Conservation (phyloP, 92 coral and sea anemone genomes). For the Palythoa caribaeorum region DNA sequence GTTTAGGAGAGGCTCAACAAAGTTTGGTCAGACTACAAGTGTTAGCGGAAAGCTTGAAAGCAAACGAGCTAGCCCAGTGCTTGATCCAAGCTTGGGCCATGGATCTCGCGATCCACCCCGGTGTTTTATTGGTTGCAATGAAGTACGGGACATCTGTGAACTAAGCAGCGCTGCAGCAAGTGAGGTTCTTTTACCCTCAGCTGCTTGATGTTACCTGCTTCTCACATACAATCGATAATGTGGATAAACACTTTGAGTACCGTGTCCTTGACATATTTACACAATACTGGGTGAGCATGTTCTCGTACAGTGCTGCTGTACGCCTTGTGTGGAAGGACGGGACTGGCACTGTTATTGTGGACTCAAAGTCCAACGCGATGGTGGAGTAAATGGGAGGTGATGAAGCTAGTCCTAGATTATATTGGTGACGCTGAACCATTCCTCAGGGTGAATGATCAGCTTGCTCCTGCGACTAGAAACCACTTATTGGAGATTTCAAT, state of each 20-base stretch:
- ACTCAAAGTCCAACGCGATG: background rate
- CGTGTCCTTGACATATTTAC: background rate
- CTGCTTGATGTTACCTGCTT: background rate
- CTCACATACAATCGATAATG: background rate
- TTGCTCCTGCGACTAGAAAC: background rate
- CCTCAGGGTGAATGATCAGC: background rate
- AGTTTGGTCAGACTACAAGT: background rate
- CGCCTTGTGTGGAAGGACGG: background rate
- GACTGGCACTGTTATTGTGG: background rate
- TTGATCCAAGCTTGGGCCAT: slow-evolving; percentile 59
- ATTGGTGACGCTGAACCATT: background rate
- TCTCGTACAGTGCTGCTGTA: background rate
- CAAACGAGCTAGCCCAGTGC: slow-evolving; percentile 56
- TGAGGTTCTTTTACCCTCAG: background rate
- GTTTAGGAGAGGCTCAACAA: slow-evolving; percentile 1
- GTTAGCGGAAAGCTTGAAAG: background rate
- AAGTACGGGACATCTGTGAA: background rate
- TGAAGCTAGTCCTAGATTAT: background rate
- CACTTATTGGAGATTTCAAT: slow-evolving; percentile 26
- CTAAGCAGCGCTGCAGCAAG: background rate
- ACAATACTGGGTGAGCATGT: background rate
- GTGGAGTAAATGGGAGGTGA: background rate
- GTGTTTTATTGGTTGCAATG: slow-evolving; percentile 21
- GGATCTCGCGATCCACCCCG: slow-evolving; percentile 55
- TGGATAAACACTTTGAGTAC: background rate